Percentiles rank a stretch among this genome's conserved stretches.
phyloP scores from a whole-genome alignment of 1,140 invertebrate species.

The Bombus fervidus region DNA sequence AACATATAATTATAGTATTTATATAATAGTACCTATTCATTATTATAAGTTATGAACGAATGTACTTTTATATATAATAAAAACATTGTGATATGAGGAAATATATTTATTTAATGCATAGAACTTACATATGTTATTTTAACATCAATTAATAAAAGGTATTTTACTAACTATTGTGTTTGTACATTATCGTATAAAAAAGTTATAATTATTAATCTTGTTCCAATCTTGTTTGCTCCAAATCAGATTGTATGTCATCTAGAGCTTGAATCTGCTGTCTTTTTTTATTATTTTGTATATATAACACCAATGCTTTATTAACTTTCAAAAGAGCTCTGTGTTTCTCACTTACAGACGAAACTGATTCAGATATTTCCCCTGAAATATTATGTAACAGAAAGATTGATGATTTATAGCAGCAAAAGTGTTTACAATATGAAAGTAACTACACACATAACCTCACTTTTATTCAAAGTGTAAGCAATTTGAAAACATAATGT shows the following conservation, averaged over 20 bases:
- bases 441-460: slow-evolving; percentile 13
- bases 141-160: background rate
- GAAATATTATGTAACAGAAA: slow-evolving; percentile 20
- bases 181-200: background rate
- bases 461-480: background rate
- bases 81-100: slow-evolving; percentile 2
- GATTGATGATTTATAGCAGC: background rate
- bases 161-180: background rate
- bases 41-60: background rate
- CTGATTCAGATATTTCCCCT: slow-evolving; percentile 50
- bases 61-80: slow-evolving; percentile 47
- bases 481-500: background rate
- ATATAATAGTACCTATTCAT: background rate
- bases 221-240: background rate
- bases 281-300: slow-evolving; percentile 27
- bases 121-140: background rate
- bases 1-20: background rate
- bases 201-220: background rate
- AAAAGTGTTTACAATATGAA: background rate
- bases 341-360: slow-evolving; percentile 42
- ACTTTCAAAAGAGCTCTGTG: slow-evolving; percentile 44
- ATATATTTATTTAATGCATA: background rate
- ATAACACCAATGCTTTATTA: slow-evolving; percentile 49
- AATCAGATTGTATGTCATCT: background rate
- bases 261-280: background rate